Conservation (phyloP, 2,113 vertebrate species). For the Chitala chitala region DNA sequence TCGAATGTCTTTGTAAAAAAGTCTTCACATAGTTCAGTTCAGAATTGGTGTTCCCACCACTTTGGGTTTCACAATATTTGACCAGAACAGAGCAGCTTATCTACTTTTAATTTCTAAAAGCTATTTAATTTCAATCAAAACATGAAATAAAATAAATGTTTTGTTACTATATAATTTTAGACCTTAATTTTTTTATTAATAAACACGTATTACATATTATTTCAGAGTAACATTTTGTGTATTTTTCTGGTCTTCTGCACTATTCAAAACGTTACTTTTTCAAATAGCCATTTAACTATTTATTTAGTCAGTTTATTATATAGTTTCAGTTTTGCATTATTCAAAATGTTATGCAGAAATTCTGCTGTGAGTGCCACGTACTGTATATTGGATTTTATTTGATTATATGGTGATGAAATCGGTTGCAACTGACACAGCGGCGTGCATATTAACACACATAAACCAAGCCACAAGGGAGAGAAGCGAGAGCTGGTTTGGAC, state of each 20-base stretch:
- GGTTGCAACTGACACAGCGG: neutral
- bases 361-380: conserved; percentile 5
- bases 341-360: neutral
- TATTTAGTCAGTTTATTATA: neutral
- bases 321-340: conserved; percentile 8
- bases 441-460: conserved; percentile 2
- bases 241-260: neutral
- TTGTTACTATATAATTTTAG: neutral
- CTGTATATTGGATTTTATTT: conserved; percentile 16
- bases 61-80: no score
- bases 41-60: no score
- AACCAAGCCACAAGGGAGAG: neutral
- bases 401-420: conserved; percentile 22
- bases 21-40: no score
- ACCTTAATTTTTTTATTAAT: neutral
- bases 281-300: neutral
- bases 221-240: neutral
- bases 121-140: no score
- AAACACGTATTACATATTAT: neutral
- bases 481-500: neutral
- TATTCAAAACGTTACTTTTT: neutral
- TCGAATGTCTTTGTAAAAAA: no score
- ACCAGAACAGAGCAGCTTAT: neutral
- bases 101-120: no score
- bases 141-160: no score